These are phyloP conservation scores for Bucorvus abyssinicus DNA, from an alignment of 2,797 vertebrate genomes.

Conservation along the genomic window DNA sequence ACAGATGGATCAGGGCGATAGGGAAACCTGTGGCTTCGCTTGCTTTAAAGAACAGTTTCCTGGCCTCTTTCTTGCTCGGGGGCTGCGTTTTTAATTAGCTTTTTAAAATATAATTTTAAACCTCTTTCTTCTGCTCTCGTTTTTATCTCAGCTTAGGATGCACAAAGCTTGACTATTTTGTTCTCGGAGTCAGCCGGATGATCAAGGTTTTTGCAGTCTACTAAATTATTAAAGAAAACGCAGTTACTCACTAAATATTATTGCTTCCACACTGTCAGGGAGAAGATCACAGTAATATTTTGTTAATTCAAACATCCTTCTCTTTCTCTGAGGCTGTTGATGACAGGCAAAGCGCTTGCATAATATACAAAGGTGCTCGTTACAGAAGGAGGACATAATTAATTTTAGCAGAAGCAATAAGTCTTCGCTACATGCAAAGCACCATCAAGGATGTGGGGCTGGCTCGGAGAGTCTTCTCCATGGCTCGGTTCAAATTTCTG, in stretches of 20 bases:
- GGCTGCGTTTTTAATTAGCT: background rate
- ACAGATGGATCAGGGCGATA: fast-evolving
- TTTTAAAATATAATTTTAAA: background rate
- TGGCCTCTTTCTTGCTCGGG: background rate
- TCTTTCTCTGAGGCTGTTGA: background rate
- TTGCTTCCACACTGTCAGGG: slow-evolving; percentile 34
- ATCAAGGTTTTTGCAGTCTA: slow-evolving; percentile 44
- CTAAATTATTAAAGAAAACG: slow-evolving; percentile 47
- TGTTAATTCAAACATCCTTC: slow-evolving; percentile 49
- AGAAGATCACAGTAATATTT: slow-evolving; percentile 69
- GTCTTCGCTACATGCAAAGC: background rate
- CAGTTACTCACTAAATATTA: slow-evolving; percentile 16
- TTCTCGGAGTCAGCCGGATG: slow-evolving; percentile 27
- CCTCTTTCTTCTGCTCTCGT: background rate
- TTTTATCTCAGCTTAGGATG: slow-evolving; percentile 45
- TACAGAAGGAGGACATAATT: background rate
- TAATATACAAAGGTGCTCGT: slow-evolving; percentile 7
- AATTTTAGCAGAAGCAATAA: background rate
- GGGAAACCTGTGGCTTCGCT: background rate
- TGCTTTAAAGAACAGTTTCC: background rate
- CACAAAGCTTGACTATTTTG: slow-evolving; percentile 32
- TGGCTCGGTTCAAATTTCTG: background rate
- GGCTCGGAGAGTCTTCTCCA: background rate
- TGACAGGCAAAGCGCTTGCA: slow-evolving; percentile 5
- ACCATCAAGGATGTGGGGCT: fast-evolving